Base-by-base conservation (phyloP, 2,888 invertebrate species). In the Cataglyphis cursor region DNA sequence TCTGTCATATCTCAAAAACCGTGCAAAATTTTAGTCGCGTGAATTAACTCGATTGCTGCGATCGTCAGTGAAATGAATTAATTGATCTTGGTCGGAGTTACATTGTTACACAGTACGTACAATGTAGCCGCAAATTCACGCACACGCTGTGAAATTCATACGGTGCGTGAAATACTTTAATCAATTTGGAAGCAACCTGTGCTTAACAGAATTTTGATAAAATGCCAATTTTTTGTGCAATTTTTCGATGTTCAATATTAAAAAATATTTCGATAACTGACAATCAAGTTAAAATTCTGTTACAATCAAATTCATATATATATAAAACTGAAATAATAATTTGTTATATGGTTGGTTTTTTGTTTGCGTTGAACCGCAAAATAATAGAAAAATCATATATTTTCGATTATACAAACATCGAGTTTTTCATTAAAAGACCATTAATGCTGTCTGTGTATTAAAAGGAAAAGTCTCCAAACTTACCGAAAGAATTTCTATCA, bases 11-110 rank as follows among this genome's bases (percentile, higher is more conserved):
- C 70, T 61, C 78, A 78, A 72, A 68, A 72, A 72, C 31, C 35
- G 12, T 57, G 54, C 35, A 72, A 72, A 72, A 44, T 44, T 83
- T 81, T 81, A 81, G 73, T 59, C 84, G 41, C 73, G 62, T 61
- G 70, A 86, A 89, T 85, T 87, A 89, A 89, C 84, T 68, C 81
- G 83, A 87, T 88, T 89, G 86, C 83, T 61, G 82, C 84, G 82
- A 88, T 84, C 76, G 80, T 75, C 61, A 65, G 74, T 78, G 81
- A 89, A 87, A 87, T 85, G 83, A 82, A 89, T 89, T 83, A 85
- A 89, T 89, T 85, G 85, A 88, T 88, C 66, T 81, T 68, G 51
- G 48, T 31, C 51, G 24, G 41, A 75, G 24, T 65, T 12, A 44
- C 12, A 64, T 64, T 38, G 24, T 28, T 28, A 28, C 24, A 57